phyloP scores from a whole-genome alignment of 2,113 vertebrate species.

The Leucopsar rothschildi region DNA sequence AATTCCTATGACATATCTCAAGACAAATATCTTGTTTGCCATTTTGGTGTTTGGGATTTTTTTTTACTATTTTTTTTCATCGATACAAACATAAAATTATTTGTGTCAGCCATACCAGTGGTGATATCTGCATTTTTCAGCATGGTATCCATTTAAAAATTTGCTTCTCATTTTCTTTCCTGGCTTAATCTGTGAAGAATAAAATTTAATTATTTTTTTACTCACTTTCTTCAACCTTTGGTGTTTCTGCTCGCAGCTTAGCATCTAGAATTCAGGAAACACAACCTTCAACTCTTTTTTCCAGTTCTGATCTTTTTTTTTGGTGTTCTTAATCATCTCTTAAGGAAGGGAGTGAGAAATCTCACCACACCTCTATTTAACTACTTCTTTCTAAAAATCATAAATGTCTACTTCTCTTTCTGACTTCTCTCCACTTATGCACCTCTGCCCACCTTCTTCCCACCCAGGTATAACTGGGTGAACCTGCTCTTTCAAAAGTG shows the following conservation, averaged over 20 bases:
- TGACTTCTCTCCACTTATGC: not conserved
- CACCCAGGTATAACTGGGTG: not conserved
- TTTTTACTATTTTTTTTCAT: not conserved
- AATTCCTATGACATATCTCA: not conserved
- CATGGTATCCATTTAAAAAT: not conserved
- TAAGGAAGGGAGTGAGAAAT: not conserved
- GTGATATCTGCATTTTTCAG: not conserved
- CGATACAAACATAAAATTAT: not conserved
- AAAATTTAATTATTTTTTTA: not conserved
- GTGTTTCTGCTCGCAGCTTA: not conserved
- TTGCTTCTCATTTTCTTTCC: not conserved
- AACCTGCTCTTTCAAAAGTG: not conserved
- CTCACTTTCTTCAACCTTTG: not conserved
- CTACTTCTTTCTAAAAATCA: not conserved
- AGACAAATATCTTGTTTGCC: not conserved
- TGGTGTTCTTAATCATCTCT: not conserved
- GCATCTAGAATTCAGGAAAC: not conserved
- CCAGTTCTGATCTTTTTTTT: not conserved
- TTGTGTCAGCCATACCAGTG: not conserved
- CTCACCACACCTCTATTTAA: not conserved
- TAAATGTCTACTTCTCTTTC: not conserved
- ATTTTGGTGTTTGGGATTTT: not conserved
- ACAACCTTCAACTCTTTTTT: not conserved
- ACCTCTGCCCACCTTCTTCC: not conserved
- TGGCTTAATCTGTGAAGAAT: not conserved